These are phyloP conservation scores for Myopa testacea DNA, from an alignment of 2,888 invertebrate genomes.

Conservation along the genomic window DNA sequence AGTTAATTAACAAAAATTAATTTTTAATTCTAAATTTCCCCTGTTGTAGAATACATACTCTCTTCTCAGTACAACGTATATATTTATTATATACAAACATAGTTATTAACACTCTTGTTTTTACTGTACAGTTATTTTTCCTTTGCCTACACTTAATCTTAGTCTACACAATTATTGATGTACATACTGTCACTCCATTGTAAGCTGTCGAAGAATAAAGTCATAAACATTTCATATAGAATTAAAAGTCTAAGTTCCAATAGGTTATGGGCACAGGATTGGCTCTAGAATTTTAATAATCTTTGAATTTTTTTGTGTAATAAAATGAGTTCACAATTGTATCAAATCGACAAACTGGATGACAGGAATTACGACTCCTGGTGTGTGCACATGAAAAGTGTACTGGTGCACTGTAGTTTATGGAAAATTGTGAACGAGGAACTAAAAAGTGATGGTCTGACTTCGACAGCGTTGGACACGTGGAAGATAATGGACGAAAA, in stretches of 20 bases:
- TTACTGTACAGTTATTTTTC: neutral
- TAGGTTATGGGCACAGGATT: too few relatives aligned
- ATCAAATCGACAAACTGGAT: neutral
- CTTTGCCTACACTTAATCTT: neutral
- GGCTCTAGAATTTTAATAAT: too few relatives aligned
- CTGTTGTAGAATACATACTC: too few relatives aligned
- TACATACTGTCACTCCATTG: neutral
- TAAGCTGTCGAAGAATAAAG: neutral
- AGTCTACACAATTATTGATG: neutral
- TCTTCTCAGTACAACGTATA: too few relatives aligned
- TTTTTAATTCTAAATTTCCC: too few relatives aligned
- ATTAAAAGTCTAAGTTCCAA: too few relatives aligned
- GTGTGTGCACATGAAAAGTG: neutral
- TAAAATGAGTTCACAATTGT: neutral
- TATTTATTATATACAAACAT: too few relatives aligned
- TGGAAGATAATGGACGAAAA: too few relatives aligned
- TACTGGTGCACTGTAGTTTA: neutral
- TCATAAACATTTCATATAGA: neutral
- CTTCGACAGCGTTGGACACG: too few relatives aligned
- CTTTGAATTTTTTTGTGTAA: too few relatives aligned
- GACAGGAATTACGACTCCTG: neutral
- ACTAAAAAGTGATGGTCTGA: too few relatives aligned
- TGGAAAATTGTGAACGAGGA: neutral
- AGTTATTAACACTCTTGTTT: neutral
- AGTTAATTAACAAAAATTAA: too few relatives aligned